Conservation (phyloP, 2,113 vertebrate species). For the Gobio gobio region DNA sequence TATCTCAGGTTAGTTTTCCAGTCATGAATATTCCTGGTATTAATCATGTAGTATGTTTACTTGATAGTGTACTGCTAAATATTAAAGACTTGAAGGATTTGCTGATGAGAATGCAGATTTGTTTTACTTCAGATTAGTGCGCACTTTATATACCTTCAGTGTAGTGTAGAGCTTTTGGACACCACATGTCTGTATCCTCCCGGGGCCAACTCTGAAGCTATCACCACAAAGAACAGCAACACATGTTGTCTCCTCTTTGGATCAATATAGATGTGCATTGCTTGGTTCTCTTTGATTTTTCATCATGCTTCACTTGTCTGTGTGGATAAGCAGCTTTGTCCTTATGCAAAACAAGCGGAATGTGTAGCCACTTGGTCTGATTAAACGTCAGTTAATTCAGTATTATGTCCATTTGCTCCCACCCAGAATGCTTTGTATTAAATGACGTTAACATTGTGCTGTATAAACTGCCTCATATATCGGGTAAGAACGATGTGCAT, state of each 20-base stretch:
- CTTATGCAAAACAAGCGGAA: background rate
- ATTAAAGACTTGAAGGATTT: background rate
- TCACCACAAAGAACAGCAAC: background rate
- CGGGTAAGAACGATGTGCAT: too few species aligned
- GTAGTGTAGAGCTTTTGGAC: background rate
- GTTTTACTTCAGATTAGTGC: background rate
- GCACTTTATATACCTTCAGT: background rate
- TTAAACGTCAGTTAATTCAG: background rate
- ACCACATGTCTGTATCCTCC: background rate
- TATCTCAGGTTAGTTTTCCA: constrained; percentile 8
- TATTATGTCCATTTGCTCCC: background rate
- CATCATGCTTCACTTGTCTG: constrained; percentile 7
- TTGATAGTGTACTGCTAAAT: background rate
- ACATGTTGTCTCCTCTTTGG: constrained; percentile 10
- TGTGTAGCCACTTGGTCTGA: background rate
- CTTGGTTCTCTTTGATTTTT: constrained; percentile 22
- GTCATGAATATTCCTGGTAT: background rate
- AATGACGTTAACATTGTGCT: background rate
- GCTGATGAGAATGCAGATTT: background rate
- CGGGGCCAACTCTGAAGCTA: background rate
- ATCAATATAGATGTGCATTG: constrained; percentile 20
- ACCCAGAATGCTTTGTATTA: background rate
- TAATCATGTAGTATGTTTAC: background rate
- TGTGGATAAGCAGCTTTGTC: constrained; percentile 13
- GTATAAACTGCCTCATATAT: too few species aligned